Percentiles rank a stretch among this genome's conserved stretches.
phyloP scores from a whole-genome alignment of 1,140 invertebrate species.

The Drosophila parabipectinata region DNA sequence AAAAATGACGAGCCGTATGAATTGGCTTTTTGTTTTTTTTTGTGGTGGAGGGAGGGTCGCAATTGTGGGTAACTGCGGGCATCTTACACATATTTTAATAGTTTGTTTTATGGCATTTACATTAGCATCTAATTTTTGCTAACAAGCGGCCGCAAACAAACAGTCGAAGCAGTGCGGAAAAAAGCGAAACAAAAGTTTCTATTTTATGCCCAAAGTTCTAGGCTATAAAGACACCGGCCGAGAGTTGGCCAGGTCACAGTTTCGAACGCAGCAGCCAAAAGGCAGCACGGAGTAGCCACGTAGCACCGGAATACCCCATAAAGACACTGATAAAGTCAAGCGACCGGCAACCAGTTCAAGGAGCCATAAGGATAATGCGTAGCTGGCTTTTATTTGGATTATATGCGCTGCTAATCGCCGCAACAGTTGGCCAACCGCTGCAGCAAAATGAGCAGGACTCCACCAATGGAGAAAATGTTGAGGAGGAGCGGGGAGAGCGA shows the following conservation, averaged over 20 bases:
- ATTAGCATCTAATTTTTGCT: slow-evolving; percentile 79
- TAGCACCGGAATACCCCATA: slow-evolving; percentile 26
- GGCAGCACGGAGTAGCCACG: slow-evolving; percentile 2
- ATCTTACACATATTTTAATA: slow-evolving; percentile 72
- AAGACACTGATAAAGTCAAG: slow-evolving; percentile 45
- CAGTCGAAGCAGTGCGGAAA: slow-evolving; percentile 19
- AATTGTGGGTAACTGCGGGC: background rate
- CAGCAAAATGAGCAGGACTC: slow-evolving; percentile 36
- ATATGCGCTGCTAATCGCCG: slow-evolving; percentile 75
- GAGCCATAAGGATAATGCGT: slow-evolving; percentile 57
- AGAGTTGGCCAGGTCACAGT: slow-evolving; percentile 66
- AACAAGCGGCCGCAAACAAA: slow-evolving; percentile 60
- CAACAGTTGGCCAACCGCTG: slow-evolving; percentile 70
- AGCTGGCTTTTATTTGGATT: slow-evolving; percentile 70
- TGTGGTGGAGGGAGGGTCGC: background rate
- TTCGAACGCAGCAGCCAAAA: slow-evolving; percentile 17
- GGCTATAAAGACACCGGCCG: slow-evolving; percentile 71
- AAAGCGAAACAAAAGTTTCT: slow-evolving; percentile 73
- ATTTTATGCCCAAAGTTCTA: slow-evolving; percentile 77
- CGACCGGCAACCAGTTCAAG: slow-evolving; percentile 54
- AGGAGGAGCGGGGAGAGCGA: slow-evolving; percentile 25
- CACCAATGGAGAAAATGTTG: background rate
- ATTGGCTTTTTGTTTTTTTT: slow-evolving; percentile 73
- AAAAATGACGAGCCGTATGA: slow-evolving; percentile 55
- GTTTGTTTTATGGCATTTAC: slow-evolving; percentile 80